Evolutionary conservation across 2,113 vertebrate species (phyloP).

Genomic region (Camelus bactrianus): DNA sequence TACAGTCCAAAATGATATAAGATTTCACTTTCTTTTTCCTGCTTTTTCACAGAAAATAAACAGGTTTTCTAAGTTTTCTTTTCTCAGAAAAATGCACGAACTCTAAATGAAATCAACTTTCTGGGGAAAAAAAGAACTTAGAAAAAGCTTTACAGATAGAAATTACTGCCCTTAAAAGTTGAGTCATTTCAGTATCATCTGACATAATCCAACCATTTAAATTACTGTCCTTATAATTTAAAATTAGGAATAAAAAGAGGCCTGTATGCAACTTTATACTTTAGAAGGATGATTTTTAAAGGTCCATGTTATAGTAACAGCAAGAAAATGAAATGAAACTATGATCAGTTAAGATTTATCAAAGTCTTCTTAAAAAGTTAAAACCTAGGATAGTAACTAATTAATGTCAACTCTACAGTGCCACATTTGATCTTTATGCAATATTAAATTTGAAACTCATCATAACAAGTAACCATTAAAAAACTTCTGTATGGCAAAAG

Average conservation of each 20-base stretch:
- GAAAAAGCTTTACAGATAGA: background rate
- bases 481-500: background rate
- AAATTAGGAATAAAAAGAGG: slow-evolving; percentile 15
- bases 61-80: background rate
- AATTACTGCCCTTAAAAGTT: background rate
- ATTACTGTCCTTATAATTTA: background rate
- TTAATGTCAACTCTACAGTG: background rate
- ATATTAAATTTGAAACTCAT: background rate
- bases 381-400: background rate
- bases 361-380: background rate
- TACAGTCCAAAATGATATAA: background rate
- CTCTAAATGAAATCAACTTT: background rate
- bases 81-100: background rate
- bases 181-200: background rate
- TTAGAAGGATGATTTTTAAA: background rate
- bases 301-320: background rate
- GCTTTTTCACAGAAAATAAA: background rate
- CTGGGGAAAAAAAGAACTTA: background rate
- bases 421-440: background rate
- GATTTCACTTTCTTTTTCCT: background rate
- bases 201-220: background rate
- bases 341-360: background rate
- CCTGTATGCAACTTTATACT: background rate
- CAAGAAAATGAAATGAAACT: slow-evolving; percentile 22
- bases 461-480: background rate